A percentile compares a stretch with the other conserved stretches of the same genome.
phyloP scores from a whole-genome alignment of 2,113 vertebrate species.

The Festucalex cinctus region DNA sequence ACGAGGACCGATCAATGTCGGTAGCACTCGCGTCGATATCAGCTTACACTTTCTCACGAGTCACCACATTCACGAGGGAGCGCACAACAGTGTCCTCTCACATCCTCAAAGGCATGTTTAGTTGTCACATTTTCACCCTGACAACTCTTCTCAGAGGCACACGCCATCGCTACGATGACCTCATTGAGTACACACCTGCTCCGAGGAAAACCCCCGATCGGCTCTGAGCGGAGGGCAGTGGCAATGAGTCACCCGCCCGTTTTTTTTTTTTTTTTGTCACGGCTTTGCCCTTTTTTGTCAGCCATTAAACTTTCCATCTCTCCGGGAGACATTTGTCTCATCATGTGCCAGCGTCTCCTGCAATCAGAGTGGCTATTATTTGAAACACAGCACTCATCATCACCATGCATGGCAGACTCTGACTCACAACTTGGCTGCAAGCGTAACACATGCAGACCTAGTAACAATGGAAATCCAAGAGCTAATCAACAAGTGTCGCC shows the following conservation, averaged over 20 bases:
- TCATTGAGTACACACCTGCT: constrained; percentile 64
- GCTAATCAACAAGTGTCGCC: constrained; percentile 61
- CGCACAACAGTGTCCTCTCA: constrained; percentile 35
- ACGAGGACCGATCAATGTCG: constrained; percentile 86
- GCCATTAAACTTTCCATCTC: constrained; percentile 39
- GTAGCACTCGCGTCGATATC: constrained; percentile 93
- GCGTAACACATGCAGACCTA: constrained; percentile 21
- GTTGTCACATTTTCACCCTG: constrained; percentile 70
- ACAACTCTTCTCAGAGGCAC: constrained; percentile 71
- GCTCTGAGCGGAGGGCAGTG: constrained; percentile 28
- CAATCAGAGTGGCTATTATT: constrained; percentile 48
- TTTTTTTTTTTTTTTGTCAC: constrained; percentile 12
- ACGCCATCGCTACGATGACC: constrained; percentile 60
- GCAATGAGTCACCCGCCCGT: constrained; percentile 43
- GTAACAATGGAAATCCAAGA: constrained; percentile 59
- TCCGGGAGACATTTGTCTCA: constrained; percentile 43
- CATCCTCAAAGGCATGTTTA: constrained; percentile 59
- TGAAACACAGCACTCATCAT: constrained; percentile 30
- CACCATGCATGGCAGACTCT: constrained; percentile 18
- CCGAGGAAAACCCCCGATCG: constrained; percentile 50
- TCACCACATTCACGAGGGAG: constrained; percentile 40
- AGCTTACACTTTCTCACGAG: constrained; percentile 69
- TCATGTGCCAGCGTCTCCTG: constrained; percentile 43
- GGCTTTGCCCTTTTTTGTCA: constrained; percentile 55
- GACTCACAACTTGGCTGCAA: constrained; percentile 45